These are phyloP conservation scores for Eucera pruinosa DNA, from an alignment of 2,888 invertebrate species.

Conservation along the genomic window DNA sequence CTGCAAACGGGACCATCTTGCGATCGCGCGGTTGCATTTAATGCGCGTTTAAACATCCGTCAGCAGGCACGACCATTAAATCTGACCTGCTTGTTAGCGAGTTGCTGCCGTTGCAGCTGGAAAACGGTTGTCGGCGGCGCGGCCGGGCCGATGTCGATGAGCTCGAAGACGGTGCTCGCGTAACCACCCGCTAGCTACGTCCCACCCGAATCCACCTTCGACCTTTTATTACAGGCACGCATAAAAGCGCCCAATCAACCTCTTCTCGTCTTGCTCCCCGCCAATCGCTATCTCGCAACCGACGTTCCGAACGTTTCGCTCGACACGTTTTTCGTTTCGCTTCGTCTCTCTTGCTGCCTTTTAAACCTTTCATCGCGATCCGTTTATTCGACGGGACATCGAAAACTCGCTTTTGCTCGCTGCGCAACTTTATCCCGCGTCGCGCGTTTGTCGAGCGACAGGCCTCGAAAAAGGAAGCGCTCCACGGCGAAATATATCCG, in stretches of 20 bases:
- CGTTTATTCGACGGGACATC: background rate
- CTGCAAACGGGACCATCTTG: constrained; percentile 32
- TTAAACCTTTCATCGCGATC: too few species aligned
- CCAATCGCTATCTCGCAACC: too few species aligned
- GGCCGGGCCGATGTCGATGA: too few species aligned
- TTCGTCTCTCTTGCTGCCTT: too few species aligned
- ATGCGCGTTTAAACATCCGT: constrained; percentile 68
- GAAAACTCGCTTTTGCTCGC: constrained; percentile 2
- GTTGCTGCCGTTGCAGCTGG: constrained; percentile 53
- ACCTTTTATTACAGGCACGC: background rate
- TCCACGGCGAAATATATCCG: too few species aligned
- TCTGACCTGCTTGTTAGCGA: constrained; percentile 69
- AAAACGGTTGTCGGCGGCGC: background rate
- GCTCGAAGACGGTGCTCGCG: too few species aligned
- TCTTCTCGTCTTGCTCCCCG: background rate
- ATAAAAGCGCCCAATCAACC: too few species aligned
- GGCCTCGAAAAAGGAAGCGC: too few species aligned
- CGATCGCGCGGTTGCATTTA: constrained; percentile 57
- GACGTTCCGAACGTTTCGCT: too few species aligned
- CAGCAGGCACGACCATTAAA: constrained; percentile 69
- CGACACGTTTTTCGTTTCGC: too few species aligned
- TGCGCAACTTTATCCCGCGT: too few species aligned
- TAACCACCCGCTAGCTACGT: constrained; percentile 22
- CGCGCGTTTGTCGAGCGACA: too few species aligned
- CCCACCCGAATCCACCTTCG: constrained; percentile 20